These are phyloP conservation scores for Gonatopus flavifemur DNA, from an alignment of 1,140 invertebrate species.

Conservation along the genomic window DNA sequence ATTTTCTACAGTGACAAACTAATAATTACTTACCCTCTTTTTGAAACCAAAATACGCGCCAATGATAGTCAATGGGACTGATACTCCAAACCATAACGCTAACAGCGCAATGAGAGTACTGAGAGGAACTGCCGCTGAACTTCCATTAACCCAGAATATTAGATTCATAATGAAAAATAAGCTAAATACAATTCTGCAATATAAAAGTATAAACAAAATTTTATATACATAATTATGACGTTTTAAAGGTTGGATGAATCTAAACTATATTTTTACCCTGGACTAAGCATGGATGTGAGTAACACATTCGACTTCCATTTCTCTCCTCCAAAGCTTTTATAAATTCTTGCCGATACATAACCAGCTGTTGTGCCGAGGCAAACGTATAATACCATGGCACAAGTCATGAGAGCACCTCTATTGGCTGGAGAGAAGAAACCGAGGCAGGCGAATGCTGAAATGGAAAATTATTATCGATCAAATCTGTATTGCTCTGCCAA, in stretches of 20 bases:
- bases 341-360: conserved; percentile 93
- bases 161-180: conserved; percentile 97
- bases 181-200: conserved; percentile 84
- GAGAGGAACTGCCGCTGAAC: conserved; percentile 95
- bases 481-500: background rate
- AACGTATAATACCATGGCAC: conserved; percentile 93
- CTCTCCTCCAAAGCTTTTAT: conserved; percentile 97
- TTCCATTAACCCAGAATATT: conserved; percentile 91
- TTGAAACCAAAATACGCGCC: conserved; percentile 98
- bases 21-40: conserved; percentile 74
- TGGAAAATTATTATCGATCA: conserved; percentile 9
- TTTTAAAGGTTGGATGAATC: conserved; percentile 4
- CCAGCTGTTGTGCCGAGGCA: conserved; percentile 93
- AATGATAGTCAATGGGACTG: conserved; percentile 95
- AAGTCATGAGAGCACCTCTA: conserved; percentile 97
- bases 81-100: conserved; percentile 97
- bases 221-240: background rate
- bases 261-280: conserved; percentile 86
- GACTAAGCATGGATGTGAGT: conserved; percentile 92
- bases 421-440: conserved; percentile 98
- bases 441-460: conserved; percentile 89
- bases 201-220: conserved; percentile 21
- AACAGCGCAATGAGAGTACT: conserved; percentile 95
- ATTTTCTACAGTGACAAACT: background rate
- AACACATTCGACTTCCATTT: conserved; percentile 99